phyloP scores from a whole-genome alignment of 2,888 invertebrate species.

The Thereva unica region DNA sequence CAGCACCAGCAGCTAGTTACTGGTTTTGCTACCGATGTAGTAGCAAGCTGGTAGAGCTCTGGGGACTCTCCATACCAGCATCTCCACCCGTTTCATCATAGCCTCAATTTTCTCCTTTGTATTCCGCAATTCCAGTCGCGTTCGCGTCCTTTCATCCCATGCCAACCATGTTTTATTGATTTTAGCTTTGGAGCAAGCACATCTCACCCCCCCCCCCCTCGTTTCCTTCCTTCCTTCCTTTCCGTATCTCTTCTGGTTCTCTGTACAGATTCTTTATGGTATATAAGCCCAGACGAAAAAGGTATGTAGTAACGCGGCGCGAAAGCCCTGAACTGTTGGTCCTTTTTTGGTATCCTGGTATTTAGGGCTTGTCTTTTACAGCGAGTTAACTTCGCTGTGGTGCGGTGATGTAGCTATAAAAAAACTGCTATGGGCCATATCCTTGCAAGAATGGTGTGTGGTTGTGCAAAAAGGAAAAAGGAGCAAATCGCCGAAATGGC shows the following conservation, averaged over 20 bases:
- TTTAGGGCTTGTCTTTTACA: slow-evolving; percentile 29
- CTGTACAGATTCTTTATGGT: slow-evolving; percentile 2
- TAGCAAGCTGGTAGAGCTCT: too few relatives aligned
- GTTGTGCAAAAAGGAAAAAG: slow-evolving; percentile 1
- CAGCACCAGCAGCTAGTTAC: too few relatives aligned
- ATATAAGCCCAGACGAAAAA: slow-evolving; percentile 8
- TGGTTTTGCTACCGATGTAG: too few relatives aligned
- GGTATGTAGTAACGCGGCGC: slow-evolving; percentile 6
- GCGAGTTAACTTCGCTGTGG: slow-evolving; percentile 16
- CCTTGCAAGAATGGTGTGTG: background rate
- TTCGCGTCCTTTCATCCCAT: slow-evolving; percentile 30
- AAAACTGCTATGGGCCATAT: background rate
- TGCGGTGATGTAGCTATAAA: background rate
- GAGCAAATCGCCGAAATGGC: slow-evolving; percentile 2
- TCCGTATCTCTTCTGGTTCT: slow-evolving; percentile 6
- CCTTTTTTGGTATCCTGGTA: slow-evolving; percentile 18
- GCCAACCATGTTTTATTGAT: slow-evolving; percentile 33
- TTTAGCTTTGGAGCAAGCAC: slow-evolving; percentile 16
- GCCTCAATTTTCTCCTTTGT: slow-evolving; percentile 33
- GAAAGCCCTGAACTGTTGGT: slow-evolving; percentile 15
- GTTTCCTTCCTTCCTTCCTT: slow-evolving; percentile 4
- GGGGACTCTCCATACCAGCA: slow-evolving; percentile 4
- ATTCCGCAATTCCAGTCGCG: slow-evolving; percentile 33
- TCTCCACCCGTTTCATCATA: slow-evolving; percentile 24
- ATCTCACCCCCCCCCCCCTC: background rate